phyloP scores from a whole-genome alignment of 2,113 vertebrate genomes.

The Acrocephalus kingi region DNA sequence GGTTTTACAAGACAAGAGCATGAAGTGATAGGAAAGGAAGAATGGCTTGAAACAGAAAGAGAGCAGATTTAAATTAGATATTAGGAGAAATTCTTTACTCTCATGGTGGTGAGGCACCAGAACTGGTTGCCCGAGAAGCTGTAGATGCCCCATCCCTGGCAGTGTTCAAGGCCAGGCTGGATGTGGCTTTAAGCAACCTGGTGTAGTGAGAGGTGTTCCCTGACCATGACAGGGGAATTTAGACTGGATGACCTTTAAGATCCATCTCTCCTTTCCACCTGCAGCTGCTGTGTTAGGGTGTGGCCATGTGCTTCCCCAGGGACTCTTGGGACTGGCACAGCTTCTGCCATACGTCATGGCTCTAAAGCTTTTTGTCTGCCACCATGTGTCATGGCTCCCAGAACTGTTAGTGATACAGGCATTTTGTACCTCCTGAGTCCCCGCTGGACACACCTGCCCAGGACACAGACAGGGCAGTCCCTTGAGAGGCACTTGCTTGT shows the following conservation, averaged over 20 bases:
- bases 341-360: accelerated
- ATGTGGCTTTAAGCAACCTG: neutral
- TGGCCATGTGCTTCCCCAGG: no score
- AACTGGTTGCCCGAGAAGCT: neutral
- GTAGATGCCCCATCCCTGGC: neutral
- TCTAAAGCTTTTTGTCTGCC: neutral
- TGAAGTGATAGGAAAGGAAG: neutral
- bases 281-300: neutral
- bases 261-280: neutral
- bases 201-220: neutral
- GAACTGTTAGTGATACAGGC: neutral
- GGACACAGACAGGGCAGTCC: neutral
- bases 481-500: neutral
- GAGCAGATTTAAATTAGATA: neutral
- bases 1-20: neutral
- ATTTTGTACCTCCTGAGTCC: neutral
- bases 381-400: neutral
- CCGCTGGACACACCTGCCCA: no score
- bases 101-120: neutral
- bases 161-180: neutral
- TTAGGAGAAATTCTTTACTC: neutral
- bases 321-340: neutral
- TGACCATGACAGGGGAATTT: neutral
- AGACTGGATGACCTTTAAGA: neutral
- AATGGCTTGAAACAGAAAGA: neutral